Evolutionary conservation across 2,113 vertebrate genomes (phyloP), one percentile per base, ranked within the genome.

Genomic region (Tauraco erythrolophus): DNA sequence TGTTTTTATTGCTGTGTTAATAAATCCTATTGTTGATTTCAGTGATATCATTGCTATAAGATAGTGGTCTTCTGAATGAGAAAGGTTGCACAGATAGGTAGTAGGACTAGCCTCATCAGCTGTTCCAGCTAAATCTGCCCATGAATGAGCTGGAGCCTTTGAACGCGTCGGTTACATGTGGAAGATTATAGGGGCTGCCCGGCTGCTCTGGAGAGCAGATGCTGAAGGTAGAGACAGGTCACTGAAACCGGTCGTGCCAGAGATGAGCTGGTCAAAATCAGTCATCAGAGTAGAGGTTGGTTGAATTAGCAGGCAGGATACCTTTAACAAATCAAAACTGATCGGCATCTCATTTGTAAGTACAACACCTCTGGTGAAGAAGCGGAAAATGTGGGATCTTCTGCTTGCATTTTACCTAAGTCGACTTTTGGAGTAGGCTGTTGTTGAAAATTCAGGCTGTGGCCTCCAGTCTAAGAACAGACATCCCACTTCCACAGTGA

Each of bases 111-210:
- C 16, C 13, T 65, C 45, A 39, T 27, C 23, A 35, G 2, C 27
- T 25, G 11, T 51, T 91, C 41, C n/a, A 50, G 27, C n/a, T 69
- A 45, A 57, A 72, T 66, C 61, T 86, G 25, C 19, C 22, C 14
- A 2, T 51, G 71, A n/a, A 69, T 43, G 35, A 77, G 50, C 37
- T 88, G 62, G 35, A 83, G 43, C 51, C 86, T 48, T 39, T 48
- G 48, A 83, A 46, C 0, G 1, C 30, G 13, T 31, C 46, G 1
- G 3, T 71, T 69, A 18, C 11, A 6, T 8, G 1, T 25, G 22
- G 35, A 41, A 46, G 31, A 14, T 31, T 66, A 19, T 22, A 46
- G 71, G 24, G 31, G n/a, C 28, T 75, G 41, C 24, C 27, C 61
- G 48, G 19, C 61, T 80, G 72, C 57, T 84, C 19, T 48, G 60